A percentile compares a stretch with the other conserved stretches of the same genome.
Evolutionary conservation across 2,113 vertebrate genomes (phyloP).

Genomic region (Gorsachius goisagi): DNA sequence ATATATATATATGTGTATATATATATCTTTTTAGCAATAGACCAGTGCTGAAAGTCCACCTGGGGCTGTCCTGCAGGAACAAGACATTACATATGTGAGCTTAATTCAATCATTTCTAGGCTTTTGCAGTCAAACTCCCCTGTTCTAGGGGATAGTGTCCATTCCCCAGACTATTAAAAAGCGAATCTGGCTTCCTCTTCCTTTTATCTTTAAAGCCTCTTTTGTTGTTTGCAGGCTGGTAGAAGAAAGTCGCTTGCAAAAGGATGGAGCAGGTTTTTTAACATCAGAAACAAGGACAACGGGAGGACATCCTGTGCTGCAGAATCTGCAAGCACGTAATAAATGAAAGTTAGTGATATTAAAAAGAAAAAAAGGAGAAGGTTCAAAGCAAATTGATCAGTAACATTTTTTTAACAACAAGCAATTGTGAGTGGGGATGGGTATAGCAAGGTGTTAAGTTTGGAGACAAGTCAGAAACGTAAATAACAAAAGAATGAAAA

Average conservation of each 20-base stretch:
- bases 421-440: not conserved
- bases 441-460: not conserved
- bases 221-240: slow-evolving; percentile 40
- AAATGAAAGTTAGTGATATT: not conserved
- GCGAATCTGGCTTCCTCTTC: not conserved
- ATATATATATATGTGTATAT: accelerated
- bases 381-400: slow-evolving; percentile 12
- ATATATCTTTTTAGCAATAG: not conserved
- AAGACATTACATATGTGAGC: not conserved
- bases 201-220: slow-evolving; percentile 48
- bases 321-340: slow-evolving; percentile 21
- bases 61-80: not conserved
- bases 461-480: not conserved
- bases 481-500: not conserved
- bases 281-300: slow-evolving; percentile 49
- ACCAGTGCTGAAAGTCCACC: not conserved
- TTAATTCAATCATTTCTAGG: not conserved
- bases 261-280: not conserved
- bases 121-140: not conserved
- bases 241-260: slow-evolving; percentile 1
- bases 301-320: slow-evolving; percentile 1
- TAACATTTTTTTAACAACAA: not conserved
- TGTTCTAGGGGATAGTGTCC: not conserved
- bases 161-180: slow-evolving; percentile 41
- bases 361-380: not conserved